Evolutionary conservation across 2,113 vertebrate genomes (phyloP).

Genomic region (mouse (Mus musculus)): GRCm39 chr1:173914001-173914500

Average conservation of each 20-base stretch:
- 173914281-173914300: neutral
- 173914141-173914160: neutral
- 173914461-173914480: neutral
- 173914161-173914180: neutral
- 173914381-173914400: neutral
- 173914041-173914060: too few relatives aligned
- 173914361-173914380: neutral
- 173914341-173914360: neutral
- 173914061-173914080: rapidly evolving
- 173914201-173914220: neutral
- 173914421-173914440: neutral
- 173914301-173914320: neutral
- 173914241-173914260: neutral
- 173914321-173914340: neutral
- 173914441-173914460: neutral
- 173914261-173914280: neutral
- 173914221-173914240: neutral
- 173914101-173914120: neutral
- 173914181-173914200: neutral
- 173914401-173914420: neutral
- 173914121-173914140: neutral
- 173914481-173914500: neutral
- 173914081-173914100: too few relatives aligned
- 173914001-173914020: neutral
- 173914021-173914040: neutral